phyloP scores from a whole-genome alignment of 1,140 invertebrate species.

The Drosophila micromelanica region DNA sequence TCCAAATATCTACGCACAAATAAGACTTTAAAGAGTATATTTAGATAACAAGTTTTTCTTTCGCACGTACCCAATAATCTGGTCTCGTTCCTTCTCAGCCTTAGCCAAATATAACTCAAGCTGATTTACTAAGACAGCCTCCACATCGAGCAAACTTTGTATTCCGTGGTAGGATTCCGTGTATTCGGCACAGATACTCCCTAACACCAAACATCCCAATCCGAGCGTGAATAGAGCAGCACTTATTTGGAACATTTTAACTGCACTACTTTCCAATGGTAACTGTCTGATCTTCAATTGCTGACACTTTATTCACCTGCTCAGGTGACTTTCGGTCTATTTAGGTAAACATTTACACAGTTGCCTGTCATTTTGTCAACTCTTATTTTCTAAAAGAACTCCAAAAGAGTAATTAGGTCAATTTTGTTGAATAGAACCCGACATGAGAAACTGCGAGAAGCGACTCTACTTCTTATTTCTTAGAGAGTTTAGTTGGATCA shows the following conservation, averaged over 20 bases:
- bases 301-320: background rate
- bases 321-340: background rate
- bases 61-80: slow-evolving; percentile 38
- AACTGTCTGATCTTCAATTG: slow-evolving; percentile 28
- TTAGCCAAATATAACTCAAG: slow-evolving; percentile 51
- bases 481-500: too few species aligned
- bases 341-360: slow-evolving; percentile 60
- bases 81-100: slow-evolving; percentile 15
- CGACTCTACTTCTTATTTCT: background rate
- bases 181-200: slow-evolving; percentile 33
- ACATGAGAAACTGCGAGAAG: background rate
- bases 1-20: slow-evolving; percentile 39
- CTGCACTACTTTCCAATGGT: slow-evolving; percentile 11
- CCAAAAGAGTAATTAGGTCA: slow-evolving; percentile 6
- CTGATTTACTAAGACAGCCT: slow-evolving; percentile 34
- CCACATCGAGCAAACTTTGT: slow-evolving; percentile 31
- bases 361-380: slow-evolving; percentile 17
- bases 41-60: background rate
- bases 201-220: background rate
- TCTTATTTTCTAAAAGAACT: background rate
- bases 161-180: background rate
- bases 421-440: background rate
- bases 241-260: slow-evolving; percentile 41
- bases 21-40: background rate
- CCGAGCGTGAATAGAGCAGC: background rate